A percentile compares a stretch with the other conserved stretches of the same genome.
Evolutionary conservation across 2,888 invertebrate genomes (phyloP).

Genomic region (Gymnocheta viridis): DNA sequence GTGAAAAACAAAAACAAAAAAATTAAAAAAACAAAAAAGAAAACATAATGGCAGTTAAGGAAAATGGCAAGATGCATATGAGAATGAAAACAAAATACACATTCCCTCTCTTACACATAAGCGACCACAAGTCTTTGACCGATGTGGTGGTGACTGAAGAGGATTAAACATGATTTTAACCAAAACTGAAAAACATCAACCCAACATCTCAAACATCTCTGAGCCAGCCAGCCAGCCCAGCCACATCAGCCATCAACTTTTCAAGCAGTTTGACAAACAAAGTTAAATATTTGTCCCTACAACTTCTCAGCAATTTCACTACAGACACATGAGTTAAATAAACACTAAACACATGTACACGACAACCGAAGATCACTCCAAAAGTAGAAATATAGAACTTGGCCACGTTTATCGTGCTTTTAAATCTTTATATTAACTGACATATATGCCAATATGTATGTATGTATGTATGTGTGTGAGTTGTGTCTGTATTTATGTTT

Average conservation of each 20-base stretch:
- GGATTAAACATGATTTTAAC: constrained; percentile 60
- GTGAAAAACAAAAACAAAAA: neutral
- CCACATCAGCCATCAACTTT: constrained; percentile 27
- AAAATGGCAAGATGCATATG: constrained; percentile 29
- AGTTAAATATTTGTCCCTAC: constrained; percentile 48
- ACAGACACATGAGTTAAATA: neutral
- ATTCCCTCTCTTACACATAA: neutral
- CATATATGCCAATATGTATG: neutral
- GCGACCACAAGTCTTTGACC: constrained; percentile 60
- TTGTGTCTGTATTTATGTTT: neutral
- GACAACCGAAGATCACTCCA: neutral
- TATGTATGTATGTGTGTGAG: neutral
- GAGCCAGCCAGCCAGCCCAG: constrained; percentile 2
- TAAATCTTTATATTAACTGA: constrained; percentile 48
- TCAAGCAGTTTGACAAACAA: constrained; percentile 45
- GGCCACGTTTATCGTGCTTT: constrained; percentile 65
- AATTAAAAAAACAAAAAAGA: neutral
- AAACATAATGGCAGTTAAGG: constrained; percentile 25
- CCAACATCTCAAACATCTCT: constrained; percentile 48
- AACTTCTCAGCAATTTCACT: neutral
- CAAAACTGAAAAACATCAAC: constrained; percentile 20
- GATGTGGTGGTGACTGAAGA: constrained; percentile 45
- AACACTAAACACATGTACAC: constrained; percentile 48
- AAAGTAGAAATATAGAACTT: constrained; percentile 39
- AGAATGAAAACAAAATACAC: constrained; percentile 13